Evolutionary conservation across 2,888 invertebrate species (phyloP).

Genomic region (Oscheius sp.): DNA sequence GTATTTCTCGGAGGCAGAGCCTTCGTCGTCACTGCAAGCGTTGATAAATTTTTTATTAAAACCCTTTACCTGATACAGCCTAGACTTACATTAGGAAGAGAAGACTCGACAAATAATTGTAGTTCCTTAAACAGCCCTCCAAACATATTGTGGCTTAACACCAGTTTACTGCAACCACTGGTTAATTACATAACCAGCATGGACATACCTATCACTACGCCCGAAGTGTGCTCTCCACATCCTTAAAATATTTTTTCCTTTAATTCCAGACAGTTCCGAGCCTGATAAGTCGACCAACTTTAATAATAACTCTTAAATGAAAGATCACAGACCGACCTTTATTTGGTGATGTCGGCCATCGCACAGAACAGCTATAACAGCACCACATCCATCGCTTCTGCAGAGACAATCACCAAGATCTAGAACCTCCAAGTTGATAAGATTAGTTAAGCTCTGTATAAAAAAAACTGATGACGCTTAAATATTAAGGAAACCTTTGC

Average conservation of each 20-base stretch:
- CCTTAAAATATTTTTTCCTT: conserved; percentile 41
- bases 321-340: conserved; percentile 29
- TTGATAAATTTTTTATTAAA: background rate
- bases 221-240: conserved; percentile 37
- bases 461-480: background rate
- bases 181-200: background rate
- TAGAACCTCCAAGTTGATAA: conserved; percentile 78
- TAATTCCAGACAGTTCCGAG: conserved; percentile 45
- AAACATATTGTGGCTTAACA: conserved; percentile 7
- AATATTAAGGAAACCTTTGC: conserved; percentile 80
- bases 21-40: conserved; percentile 18
- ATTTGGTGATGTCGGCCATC: conserved; percentile 46
- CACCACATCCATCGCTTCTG: conserved; percentile 79
- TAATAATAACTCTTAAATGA: background rate
- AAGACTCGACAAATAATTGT: background rate
- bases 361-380: conserved; percentile 81
- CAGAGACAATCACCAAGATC: conserved; percentile 78
- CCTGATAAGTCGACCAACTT: conserved; percentile 51
- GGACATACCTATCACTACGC: background rate
- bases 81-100: background rate
- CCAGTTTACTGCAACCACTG: background rate
- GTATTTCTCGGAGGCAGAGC: conserved; percentile 9
- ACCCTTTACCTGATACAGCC: background rate
- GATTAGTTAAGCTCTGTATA: conserved; percentile 79
- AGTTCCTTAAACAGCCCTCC: conserved; percentile 10